Evolutionary conservation across 2,888 invertebrate genomes (phyloP).

Genomic region (Rotaria macrura): DNA sequence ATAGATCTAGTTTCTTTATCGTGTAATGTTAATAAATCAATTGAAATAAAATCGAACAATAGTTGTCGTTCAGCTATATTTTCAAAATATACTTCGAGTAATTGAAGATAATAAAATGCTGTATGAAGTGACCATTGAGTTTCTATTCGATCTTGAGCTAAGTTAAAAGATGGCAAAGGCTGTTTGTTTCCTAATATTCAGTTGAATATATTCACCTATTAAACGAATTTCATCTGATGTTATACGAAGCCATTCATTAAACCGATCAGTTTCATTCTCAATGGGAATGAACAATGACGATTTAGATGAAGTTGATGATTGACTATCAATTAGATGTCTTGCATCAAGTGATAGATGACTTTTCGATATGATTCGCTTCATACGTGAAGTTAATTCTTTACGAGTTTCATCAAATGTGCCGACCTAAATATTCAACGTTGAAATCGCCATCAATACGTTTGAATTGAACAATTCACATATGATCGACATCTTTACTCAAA

Average conservation of each 20-base stretch:
- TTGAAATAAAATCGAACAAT: neutral
- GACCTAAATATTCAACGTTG: neutral
- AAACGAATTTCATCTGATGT: neutral
- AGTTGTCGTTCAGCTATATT: constrained; percentile 4
- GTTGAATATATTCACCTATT: neutral
- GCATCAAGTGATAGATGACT: neutral
- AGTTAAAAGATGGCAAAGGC: neutral
- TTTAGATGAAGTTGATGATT: neutral
- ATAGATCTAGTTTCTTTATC: neutral
- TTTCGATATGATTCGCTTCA: neutral
- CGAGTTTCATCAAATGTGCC: constrained; percentile 6
- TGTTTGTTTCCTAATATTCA: too few relatives aligned
- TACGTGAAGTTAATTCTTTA: neutral
- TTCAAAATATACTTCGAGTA: constrained; percentile 10
- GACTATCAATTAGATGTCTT: neutral
- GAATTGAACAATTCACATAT: too few relatives aligned
- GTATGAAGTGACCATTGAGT: constrained; percentile 8
- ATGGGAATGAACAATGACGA: neutral
- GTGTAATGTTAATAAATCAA: neutral
- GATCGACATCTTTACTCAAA: too few relatives aligned
- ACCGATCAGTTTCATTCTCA: neutral
- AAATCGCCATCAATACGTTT: too few relatives aligned
- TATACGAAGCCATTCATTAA: neutral
- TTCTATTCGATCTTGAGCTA: constrained; percentile 8
- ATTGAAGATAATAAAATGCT: constrained; percentile 6